Conservation (phyloP, 2,797 vertebrate genomes). For the Stomatorhinus walkeri region DNA sequence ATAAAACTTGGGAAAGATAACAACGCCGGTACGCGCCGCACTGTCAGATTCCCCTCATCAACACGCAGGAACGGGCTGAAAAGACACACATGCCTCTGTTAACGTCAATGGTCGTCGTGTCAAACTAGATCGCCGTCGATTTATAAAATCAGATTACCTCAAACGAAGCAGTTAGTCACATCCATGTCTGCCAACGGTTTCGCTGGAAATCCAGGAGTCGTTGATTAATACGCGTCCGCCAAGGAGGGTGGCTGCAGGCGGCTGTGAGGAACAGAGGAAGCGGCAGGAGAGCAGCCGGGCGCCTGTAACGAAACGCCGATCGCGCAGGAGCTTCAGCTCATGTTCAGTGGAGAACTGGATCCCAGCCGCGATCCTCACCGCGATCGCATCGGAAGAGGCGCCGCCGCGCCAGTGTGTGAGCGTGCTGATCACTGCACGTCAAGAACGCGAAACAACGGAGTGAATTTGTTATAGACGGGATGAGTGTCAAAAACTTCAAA, state of each 20-base stretch:
- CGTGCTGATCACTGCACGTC: background rate
- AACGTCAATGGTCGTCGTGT: constrained; percentile 12
- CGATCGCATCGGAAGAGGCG: background rate
- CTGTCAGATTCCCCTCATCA: background rate
- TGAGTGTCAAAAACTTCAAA: background rate
- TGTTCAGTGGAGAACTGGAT: background rate
- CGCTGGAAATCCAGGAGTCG: constrained; percentile 29
- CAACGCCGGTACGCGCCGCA: background rate
- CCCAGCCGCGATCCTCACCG: background rate
- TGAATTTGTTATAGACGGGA: background rate
- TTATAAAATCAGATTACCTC: constrained; percentile 39
- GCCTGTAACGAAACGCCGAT: background rate
- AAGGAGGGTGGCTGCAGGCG: constrained; percentile 16
- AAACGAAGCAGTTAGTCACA: constrained; percentile 36
- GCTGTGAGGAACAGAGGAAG: constrained; percentile 16
- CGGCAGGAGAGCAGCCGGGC: background rate
- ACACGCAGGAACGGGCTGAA: background rate
- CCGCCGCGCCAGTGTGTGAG: background rate
- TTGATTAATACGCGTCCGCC: constrained; percentile 32
- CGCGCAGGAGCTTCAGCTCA: background rate
- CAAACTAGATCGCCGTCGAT: constrained; percentile 21
- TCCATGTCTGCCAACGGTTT: constrained; percentile 28
- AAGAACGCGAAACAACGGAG: background rate
- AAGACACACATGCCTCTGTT: background rate
- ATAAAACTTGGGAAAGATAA: background rate